Evolutionary conservation across 1,140 invertebrate species (phyloP).

Genomic region (Phocides pigmalion): DNA sequence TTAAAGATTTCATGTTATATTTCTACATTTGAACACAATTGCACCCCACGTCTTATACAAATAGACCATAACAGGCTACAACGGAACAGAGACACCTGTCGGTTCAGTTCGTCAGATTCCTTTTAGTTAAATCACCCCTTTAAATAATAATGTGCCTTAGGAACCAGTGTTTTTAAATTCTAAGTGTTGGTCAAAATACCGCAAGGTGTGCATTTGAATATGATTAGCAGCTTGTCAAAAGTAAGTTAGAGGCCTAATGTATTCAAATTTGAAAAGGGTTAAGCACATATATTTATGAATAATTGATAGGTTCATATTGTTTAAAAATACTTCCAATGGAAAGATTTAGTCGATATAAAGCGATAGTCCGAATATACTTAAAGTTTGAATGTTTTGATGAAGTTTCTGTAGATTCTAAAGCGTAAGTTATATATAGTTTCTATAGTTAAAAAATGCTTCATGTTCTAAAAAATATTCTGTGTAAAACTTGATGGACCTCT

Average conservation of each 20-base stretch:
- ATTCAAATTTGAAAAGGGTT: slow-evolving; percentile 76
- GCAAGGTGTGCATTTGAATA: slow-evolving; percentile 79
- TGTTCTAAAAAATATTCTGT: too few species aligned
- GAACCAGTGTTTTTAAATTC: slow-evolving; percentile 73
- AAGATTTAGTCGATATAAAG: neutral
- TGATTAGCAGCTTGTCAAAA: slow-evolving; percentile 83
- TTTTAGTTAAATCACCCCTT: slow-evolving; percentile 58
- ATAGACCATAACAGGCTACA: slow-evolving; percentile 19
- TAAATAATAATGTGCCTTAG: slow-evolving; percentile 61
- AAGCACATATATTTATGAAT: slow-evolving; percentile 66
- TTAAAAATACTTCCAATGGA: neutral
- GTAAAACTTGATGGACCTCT: too few species aligned
- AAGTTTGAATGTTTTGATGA: too few species aligned
- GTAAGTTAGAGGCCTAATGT: slow-evolving; percentile 69
- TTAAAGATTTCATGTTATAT: neutral
- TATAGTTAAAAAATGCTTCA: too few species aligned
- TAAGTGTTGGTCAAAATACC: slow-evolving; percentile 69
- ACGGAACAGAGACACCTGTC: slow-evolving; percentile 61
- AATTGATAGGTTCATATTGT: slow-evolving; percentile 46
- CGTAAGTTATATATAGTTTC: too few species aligned
- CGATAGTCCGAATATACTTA: too few species aligned
- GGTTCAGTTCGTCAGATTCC: slow-evolving; percentile 63
- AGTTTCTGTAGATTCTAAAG: too few species aligned
- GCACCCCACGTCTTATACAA: slow-evolving; percentile 3
- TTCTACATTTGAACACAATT: slow-evolving; percentile 5